Evolutionary conservation across 1,140 invertebrate genomes (phyloP), one percentile per base, ranked within the genome.

Genomic region (Lordiphosa stackelbergi): DNA sequence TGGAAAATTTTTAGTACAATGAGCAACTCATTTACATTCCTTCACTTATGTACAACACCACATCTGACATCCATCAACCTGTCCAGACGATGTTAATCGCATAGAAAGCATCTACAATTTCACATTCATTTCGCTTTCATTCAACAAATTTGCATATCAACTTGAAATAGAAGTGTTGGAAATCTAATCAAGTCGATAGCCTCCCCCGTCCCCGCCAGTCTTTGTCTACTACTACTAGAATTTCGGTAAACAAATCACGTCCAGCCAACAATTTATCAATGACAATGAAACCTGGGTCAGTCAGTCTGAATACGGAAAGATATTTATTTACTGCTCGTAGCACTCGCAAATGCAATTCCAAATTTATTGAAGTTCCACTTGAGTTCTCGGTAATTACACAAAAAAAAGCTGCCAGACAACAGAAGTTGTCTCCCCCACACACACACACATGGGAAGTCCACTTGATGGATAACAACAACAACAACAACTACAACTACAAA

Each of bases 281-380:
- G 16, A 22, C 35, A 40, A 37, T 13, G 36, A 38, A n/a, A 51
- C 54, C 46, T 45, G 66, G 63, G 65, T 37, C 53, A 38, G 49
- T 60, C 28, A 35, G 13, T 13, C 34, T 7, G 53, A 54, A 36
- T 53, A 37, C 42, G 47, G 24, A 54, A 35, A 69, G 64, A 59
- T 62, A 69, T 42, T 10, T 45, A 46, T 28, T 24, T 13, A 31
- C 42, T 11, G 28, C 9, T 13, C 8, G 31, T 8, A 31, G 24
- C 28, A 45, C 28, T 45, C 28, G 24, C 28, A 69, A 69, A 66
- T 62, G 66, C 66, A 69, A 69, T 69, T 69, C 58, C 58, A 63
- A 63, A 69, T 70, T 63, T 70, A 70, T 70, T 42, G 57, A 13
- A 35, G 63, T 68, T 68, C 63, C 64, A 68, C 64, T 68, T 58